Base-by-base conservation (phyloP, 1,140 invertebrate species). In the Chelonus insularis region DNA sequence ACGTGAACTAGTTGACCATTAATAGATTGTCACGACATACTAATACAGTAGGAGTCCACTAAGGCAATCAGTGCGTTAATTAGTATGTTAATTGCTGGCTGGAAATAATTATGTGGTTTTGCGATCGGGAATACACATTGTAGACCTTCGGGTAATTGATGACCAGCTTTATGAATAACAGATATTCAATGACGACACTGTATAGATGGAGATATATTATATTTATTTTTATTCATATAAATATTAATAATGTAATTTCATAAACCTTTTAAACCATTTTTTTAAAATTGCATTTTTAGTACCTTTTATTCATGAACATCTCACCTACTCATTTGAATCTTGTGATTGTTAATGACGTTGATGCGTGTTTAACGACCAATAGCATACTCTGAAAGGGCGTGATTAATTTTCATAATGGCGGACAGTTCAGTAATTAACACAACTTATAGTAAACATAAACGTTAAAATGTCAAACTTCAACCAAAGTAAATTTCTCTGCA, bases 331-430 rank as follows among this genome's bases (percentile, higher is more conserved):
- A 47, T 43, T 23, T 6, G 29, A 20, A 37, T 47, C 55, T 25
- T 50, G 41, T 7, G 32, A 37, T 20, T 58, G 34, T n/a, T 56
- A 50, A 23, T 36, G 23, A 51, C 52, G 32, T 50, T 48, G 47
- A 34, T 16, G 50, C 50, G 16, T 9, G 7, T 50, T 11, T 63
- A 59, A 65, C 62, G 34, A 55, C 62, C 65, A 68, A 71, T 72
- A 55, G 67, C 65, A 62, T 41, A 21, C 63, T 61, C 51, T 62
- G 50, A 68, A 72, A 68, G 65, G 57, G 66, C 63, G 65, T 66
- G 64, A 72, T 72, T 70, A 74, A 72, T 72, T 70, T 70, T 65
- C 65, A 60, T 70, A 71, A 72, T 68, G 69, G 63, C 62, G 61
- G 64, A 63, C 63, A 9, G n/a, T 36, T 12, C 37, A 50, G 29